Conservation (phyloP, 1,140 invertebrate genomes). For the Gonioctena quinquepunctata region DNA sequence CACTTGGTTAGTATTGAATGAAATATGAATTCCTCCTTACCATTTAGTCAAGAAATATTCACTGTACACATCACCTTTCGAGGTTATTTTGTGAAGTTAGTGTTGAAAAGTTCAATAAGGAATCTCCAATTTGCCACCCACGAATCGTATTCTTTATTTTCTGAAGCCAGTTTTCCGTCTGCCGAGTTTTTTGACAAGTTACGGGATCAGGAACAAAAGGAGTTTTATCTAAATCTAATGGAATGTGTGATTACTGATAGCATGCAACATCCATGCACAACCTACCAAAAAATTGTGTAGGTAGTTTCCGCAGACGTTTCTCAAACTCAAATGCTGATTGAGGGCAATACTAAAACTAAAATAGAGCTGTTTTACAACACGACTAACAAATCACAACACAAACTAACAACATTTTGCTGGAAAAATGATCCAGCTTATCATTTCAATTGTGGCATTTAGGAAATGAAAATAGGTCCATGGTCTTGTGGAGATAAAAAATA, state of each 20-base stretch:
- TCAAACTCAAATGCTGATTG: conserved; percentile 43
- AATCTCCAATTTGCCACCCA: not conserved
- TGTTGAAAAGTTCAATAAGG: not conserved
- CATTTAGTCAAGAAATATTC: conserved; percentile 12
- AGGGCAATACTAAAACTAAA: conserved; percentile 47
- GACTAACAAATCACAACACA: too few species aligned
- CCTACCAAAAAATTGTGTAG: conserved; percentile 30
- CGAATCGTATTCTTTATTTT: too few species aligned
- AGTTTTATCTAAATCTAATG: not conserved
- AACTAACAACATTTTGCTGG: too few species aligned
- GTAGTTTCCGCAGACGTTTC: not conserved
- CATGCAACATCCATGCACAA: conserved; percentile 13
- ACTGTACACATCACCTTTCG: conserved; percentile 18
- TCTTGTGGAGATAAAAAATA: too few species aligned
- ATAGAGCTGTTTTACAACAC: conserved; percentile 5
- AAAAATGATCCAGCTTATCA: too few species aligned
- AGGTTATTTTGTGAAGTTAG: conserved; percentile 4
- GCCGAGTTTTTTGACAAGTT: not conserved
- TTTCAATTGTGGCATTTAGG: too few species aligned
- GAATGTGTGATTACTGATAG: not conserved
- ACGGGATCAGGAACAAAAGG: not conserved
- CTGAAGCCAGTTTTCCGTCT: not conserved
- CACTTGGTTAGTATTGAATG: not conserved
- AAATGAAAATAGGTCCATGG: too few species aligned
- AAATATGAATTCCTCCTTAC: conserved; percentile 25